Conservation (phyloP, 2,888 invertebrate genomes). For the Drosophila infuscata region DNA sequence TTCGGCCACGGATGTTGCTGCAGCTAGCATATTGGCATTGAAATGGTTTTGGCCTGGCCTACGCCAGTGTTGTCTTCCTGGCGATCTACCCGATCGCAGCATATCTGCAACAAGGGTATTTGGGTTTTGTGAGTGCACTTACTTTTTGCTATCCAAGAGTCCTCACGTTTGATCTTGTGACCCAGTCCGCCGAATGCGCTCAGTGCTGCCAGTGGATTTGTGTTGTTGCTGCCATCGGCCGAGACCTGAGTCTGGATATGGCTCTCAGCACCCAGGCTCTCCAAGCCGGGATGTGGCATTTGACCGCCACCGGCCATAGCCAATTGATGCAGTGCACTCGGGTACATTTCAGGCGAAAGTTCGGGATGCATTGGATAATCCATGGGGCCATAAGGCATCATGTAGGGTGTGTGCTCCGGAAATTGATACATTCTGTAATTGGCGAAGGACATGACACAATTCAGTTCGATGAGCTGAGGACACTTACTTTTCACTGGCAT, state of each 20-base stretch:
- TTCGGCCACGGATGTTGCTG: conserved; percentile 69
- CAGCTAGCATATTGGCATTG: conserved; percentile 47
- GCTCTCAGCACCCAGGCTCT: conserved; percentile 81
- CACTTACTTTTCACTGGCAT: conserved; percentile 85
- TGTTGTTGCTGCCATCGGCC: conserved; percentile 81
- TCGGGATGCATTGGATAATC: conserved; percentile 83
- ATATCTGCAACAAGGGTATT: conserved; percentile 60
- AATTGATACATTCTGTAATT: conserved; percentile 82
- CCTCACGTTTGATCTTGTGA: conserved; percentile 84
- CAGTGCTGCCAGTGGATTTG: conserved; percentile 81
- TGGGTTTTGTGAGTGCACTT: conserved; percentile 61
- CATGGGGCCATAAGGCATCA: conserved; percentile 84
- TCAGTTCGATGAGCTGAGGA: not conserved
- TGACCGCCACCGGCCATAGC: conserved; percentile 76
- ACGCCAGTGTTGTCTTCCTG: conserved; percentile 22
- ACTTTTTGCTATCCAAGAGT: conserved; percentile 83
- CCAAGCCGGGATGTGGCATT: conserved; percentile 69
- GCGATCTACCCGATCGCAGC: conserved; percentile 30
- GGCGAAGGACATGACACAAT: not conserved
- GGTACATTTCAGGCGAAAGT: conserved; percentile 82
- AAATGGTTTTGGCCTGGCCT: conserved; percentile 4
- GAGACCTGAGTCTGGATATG: conserved; percentile 82
- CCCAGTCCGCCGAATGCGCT: conserved; percentile 77
- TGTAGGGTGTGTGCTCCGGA: conserved; percentile 83
- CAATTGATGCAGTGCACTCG: conserved; percentile 79